Conservation (phyloP, 2,113 vertebrate species). For the Chloebia gouldiae region DNA sequence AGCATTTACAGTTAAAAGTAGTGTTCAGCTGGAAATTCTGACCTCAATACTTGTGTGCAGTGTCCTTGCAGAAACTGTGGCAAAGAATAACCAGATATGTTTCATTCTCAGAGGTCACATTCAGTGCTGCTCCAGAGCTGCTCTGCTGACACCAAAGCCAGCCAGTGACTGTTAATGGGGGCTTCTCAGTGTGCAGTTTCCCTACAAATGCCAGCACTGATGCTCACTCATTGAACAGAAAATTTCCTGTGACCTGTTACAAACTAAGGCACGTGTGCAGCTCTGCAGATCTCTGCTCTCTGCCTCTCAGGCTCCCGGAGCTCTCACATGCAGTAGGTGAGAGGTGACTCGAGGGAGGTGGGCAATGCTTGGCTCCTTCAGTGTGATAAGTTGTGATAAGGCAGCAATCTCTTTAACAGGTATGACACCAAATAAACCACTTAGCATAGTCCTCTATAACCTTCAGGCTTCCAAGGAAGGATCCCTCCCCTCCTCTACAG, state of each 20-base stretch:
- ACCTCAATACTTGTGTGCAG: neutral
- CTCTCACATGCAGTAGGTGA: neutral
- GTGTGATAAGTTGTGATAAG: neutral
- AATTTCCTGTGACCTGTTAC: neutral
- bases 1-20: neutral
- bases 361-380: neutral
- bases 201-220: neutral
- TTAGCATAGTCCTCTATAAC: neutral
- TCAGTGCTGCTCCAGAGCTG: neutral
- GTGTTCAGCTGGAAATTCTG: neutral
- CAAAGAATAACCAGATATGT: neutral
- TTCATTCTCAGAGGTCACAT: neutral
- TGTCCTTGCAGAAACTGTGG: neutral
- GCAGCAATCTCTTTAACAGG: slow-evolving; percentile 1
- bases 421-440: slow-evolving; percentile 15
- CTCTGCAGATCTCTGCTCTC: neutral
- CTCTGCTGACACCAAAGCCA: neutral
- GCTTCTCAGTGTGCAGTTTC: neutral
- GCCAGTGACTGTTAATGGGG: neutral
- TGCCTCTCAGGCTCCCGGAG: neutral
- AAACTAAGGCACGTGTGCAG: neutral
- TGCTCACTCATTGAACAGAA: neutral
- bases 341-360: neutral
- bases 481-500: neutral
- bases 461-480: neutral